Base-by-base conservation (phyloP, 2,113 vertebrate genomes). In the Neotoma lepida region DNA sequence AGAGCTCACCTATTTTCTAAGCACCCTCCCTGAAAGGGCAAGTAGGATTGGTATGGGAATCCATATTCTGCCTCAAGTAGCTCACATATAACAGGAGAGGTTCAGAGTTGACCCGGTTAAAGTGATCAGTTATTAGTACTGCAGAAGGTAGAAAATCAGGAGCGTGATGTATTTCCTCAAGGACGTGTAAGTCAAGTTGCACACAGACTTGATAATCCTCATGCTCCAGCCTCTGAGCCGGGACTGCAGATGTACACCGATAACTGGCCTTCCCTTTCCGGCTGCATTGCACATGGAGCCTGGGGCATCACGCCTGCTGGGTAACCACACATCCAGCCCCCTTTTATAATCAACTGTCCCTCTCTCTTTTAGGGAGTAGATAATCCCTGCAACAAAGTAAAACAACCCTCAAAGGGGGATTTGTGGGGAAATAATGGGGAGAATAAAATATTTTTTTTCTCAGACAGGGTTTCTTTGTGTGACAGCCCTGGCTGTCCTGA, bases 341-440 rank as follows among this genome's bases (percentile, higher is more conserved):
- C 44, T 68, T 68, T 86, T 68, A 15, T 81, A 88, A 33, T 44
- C 74, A 9, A 4, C 64, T 80, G 20, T 91, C 35, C 14, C 10
- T 20, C 68, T n/a, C 76, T 39, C n/a, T 84, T 91, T 10, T 30
- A 66, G 58, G 39, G 39, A 84, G 35, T 78, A 89, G 15, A 44
- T 94, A 81, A 86, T 90, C 22, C 10, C 33, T 87, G 63, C 49
- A 77, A 90, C 22, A 68, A 92, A 95, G 39, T 35, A 87, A 93
- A 90, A 64, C 15, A 76, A 35, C 22, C 9, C 54, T 94, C 35
- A 56, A 35, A 92, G 94, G 74, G 20, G 51, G n/a, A 81, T 95
- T 84, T 92, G 28, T 39, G 68, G 33, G 33, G 78, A 89, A 63
- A 30, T 26, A 63, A 26, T 30, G 9, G 61, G 30, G 61, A 26